Percentiles rank a stretch among this genome's conserved stretches.
Evolutionary conservation across 2,113 vertebrate species (phyloP).

Genomic region (Erpornis zantholeuca): DNA sequence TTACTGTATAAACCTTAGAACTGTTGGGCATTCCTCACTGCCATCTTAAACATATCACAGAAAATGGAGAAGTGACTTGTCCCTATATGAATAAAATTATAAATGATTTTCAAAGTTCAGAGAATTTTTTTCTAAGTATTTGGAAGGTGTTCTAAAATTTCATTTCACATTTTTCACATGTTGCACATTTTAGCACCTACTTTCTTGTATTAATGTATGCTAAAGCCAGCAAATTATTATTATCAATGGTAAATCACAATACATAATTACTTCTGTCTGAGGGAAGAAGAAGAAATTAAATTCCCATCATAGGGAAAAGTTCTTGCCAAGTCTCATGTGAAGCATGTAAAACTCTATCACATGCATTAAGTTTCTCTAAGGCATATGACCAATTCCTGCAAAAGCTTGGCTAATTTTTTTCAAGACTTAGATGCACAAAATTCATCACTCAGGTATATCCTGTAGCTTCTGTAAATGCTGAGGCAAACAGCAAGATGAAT

Average conservation of each 20-base stretch:
- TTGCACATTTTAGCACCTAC: not conserved
- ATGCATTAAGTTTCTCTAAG: not conserved
- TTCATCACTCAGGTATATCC: not conserved
- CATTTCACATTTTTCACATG: not conserved
- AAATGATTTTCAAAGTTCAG: not conserved
- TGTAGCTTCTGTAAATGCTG: not conserved
- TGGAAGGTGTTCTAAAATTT: not conserved
- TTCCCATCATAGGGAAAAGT: not conserved
- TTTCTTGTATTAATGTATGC: not conserved
- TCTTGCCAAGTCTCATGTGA: not conserved
- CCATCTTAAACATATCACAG: not conserved
- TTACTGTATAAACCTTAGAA: not conserved
- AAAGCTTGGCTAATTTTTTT: not conserved
- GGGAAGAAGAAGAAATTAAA: not conserved
- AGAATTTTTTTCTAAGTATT: not conserved
- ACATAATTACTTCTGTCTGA: not conserved
- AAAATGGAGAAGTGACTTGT: not conserved
- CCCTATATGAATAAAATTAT: not conserved
- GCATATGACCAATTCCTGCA: not conserved
- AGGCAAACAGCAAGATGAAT: not conserved
- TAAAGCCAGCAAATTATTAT: not conserved
- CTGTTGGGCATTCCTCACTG: not conserved
- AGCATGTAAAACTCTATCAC: not conserved
- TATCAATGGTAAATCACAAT: not conserved
- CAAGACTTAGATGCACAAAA: not conserved